These are phyloP conservation scores for Plebejus anna DNA, from an alignment of 2,888 invertebrate genomes.

Conservation along the genomic window DNA sequence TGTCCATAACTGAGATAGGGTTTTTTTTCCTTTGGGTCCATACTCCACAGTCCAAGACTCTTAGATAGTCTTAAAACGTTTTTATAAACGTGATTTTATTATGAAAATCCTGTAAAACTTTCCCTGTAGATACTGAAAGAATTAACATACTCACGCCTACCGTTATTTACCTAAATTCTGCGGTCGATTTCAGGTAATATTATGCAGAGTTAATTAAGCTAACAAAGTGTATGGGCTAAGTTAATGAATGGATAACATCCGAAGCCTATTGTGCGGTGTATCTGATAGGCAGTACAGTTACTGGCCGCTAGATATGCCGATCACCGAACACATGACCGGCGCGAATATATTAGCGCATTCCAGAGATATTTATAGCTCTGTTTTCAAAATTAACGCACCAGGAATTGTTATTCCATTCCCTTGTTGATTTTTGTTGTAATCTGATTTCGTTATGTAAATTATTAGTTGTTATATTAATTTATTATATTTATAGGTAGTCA, in stretches of 20 bases:
- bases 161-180: neutral
- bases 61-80: too few relatives aligned
- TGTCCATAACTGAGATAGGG: too few relatives aligned
- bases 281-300: constrained; percentile 30
- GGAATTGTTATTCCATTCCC: neutral
- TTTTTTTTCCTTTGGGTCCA: too few relatives aligned
- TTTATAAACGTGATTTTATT: too few relatives aligned
- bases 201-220: constrained; percentile 28
- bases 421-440: too few relatives aligned
- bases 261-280: constrained; percentile 27
- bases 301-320: constrained; percentile 18
- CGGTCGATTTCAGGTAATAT: constrained; percentile 18
- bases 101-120: neutral
- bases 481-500: too few relatives aligned
- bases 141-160: neutral
- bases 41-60: too few relatives aligned
- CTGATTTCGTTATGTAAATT: neutral
- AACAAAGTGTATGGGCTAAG: constrained; percentile 24
- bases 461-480: neutral
- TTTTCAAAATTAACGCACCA: neutral
- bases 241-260: constrained; percentile 28
- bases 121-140: neutral
- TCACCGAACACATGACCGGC: constrained; percentile 2
- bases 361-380: neutral
- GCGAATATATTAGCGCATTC: constrained; percentile 16